Conservation (phyloP, 2,888 invertebrate genomes). For the Panopea generosa region DNA sequence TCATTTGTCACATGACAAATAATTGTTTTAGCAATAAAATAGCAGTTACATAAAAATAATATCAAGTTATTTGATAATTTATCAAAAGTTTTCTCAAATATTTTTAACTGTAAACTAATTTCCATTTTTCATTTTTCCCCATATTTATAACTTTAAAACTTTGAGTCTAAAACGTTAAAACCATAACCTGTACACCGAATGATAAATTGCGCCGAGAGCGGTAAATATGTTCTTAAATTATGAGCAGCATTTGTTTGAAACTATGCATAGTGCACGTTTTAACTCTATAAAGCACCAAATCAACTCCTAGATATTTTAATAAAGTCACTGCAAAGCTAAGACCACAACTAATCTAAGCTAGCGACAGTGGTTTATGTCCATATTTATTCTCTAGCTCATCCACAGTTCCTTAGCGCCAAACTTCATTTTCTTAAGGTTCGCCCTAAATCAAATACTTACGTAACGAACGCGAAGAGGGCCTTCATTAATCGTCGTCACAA, state of each 20-base stretch:
- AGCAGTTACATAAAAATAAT: no score
- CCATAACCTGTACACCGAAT: slow-evolving; percentile 26
- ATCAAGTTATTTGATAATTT: no score
- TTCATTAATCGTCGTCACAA: slow-evolving; percentile 56
- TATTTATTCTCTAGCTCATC: slow-evolving; percentile 42
- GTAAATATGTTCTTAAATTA: slow-evolving; percentile 43
- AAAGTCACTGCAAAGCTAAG: slow-evolving; percentile 49
- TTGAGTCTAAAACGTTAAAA: slow-evolving; percentile 6
- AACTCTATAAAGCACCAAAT: slow-evolving; percentile 35
- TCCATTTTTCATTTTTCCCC: no score
- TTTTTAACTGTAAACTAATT: no score
- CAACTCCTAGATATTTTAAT: slow-evolving; percentile 45
- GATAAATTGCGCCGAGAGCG: slow-evolving; percentile 34
- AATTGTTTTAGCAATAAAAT: no score
- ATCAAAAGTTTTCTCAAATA: no score
- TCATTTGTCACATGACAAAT: no score
- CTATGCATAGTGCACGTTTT: slow-evolving; percentile 34
- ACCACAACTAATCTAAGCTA: slow-evolving; percentile 32
- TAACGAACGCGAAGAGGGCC: slow-evolving; percentile 33
- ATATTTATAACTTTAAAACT: slow-evolving; percentile 24
- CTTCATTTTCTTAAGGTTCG: slow-evolving; percentile 40
- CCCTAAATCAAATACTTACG: slow-evolving; percentile 56
- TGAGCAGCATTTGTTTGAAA: slow-evolving; percentile 43
- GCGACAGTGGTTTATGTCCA: slow-evolving; percentile 21
- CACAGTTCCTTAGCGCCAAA: slow-evolving; percentile 33